Evolutionary conservation across 2,888 invertebrate genomes (phyloP).

Genomic region (Thereva unica): DNA sequence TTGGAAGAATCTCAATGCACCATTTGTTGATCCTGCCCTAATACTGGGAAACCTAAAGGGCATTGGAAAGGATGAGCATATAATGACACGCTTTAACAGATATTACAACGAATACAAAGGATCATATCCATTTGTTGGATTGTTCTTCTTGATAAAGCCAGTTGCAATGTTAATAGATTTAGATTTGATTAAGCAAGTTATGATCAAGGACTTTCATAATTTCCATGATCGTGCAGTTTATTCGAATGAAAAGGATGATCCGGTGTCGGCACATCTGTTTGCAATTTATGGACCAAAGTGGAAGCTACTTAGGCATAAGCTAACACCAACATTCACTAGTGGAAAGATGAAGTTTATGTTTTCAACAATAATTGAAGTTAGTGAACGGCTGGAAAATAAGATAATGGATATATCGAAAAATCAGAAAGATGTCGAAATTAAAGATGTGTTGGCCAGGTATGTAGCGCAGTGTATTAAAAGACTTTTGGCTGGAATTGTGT

Average conservation of each 20-base stretch:
- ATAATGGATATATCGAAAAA: slow-evolving; percentile 8
- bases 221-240: slow-evolving; percentile 49
- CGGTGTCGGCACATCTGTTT: slow-evolving; percentile 47
- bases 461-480: too few relatives aligned
- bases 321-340: slow-evolving; percentile 57
- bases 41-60: slow-evolving; percentile 46
- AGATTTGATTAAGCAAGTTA: slow-evolving; percentile 46
- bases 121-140: slow-evolving; percentile 33
- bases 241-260: slow-evolving; percentile 47
- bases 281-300: slow-evolving; percentile 51
- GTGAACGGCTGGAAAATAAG: slow-evolving; percentile 42
- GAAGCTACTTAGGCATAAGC: slow-evolving; percentile 54
- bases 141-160: slow-evolving; percentile 40
- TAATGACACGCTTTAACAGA: slow-evolving; percentile 11
- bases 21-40: slow-evolving; percentile 45
- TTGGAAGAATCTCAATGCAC: slow-evolving; percentile 46
- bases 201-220: slow-evolving; percentile 49
- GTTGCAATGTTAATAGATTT: slow-evolving; percentile 40
- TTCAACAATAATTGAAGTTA: slow-evolving; percentile 47
- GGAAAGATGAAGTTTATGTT: slow-evolving; percentile 58
- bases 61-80: slow-evolving; percentile 27
- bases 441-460: slow-evolving; percentile 56
- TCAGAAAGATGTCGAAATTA: slow-evolving; percentile 51
- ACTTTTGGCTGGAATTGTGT: too few relatives aligned
- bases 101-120: slow-evolving; percentile 36